phyloP scores from a whole-genome alignment of 2,888 invertebrate species.

The Caenorhabditis auriculariae region DNA sequence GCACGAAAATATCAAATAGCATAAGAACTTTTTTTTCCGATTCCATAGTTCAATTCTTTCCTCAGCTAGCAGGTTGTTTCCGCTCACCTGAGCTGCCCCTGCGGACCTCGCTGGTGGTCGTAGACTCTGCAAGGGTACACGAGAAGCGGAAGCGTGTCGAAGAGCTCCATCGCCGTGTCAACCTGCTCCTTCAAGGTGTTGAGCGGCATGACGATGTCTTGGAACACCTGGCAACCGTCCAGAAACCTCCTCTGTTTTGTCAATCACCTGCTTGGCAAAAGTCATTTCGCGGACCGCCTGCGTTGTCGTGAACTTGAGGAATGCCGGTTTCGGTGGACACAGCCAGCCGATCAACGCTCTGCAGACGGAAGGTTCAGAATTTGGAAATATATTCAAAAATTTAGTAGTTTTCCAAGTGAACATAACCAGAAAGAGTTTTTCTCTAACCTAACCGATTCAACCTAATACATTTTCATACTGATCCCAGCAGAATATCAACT shows the following conservation, averaged over 20 bases:
- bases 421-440: no score
- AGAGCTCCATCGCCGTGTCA: conserved; percentile 64
- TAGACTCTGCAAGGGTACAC: conserved; percentile 75
- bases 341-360: conserved; percentile 72
- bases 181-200: conserved; percentile 72
- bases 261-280: conserved; percentile 71
- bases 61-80: no score
- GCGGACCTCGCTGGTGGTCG: conserved; percentile 70
- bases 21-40: not conserved
- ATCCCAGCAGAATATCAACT: no score
- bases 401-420: not conserved
- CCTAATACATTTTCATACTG: no score
- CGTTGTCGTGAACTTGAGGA: conserved; percentile 76
- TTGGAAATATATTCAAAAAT: not conserved
- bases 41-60: conserved; percentile 1
- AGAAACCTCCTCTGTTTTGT: not conserved
- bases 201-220: conserved; percentile 75
- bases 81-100: conserved; percentile 51
- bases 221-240: conserved; percentile 69
- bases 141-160: conserved; percentile 74
- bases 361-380: not conserved
- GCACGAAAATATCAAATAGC: no score
- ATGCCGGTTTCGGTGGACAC: conserved; percentile 75
- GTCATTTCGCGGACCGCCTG: conserved; percentile 74
- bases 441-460: no score